These are phyloP conservation scores for Loriculus beryllinus DNA, from an alignment of 2,797 vertebrate species.

Conservation along the genomic window DNA sequence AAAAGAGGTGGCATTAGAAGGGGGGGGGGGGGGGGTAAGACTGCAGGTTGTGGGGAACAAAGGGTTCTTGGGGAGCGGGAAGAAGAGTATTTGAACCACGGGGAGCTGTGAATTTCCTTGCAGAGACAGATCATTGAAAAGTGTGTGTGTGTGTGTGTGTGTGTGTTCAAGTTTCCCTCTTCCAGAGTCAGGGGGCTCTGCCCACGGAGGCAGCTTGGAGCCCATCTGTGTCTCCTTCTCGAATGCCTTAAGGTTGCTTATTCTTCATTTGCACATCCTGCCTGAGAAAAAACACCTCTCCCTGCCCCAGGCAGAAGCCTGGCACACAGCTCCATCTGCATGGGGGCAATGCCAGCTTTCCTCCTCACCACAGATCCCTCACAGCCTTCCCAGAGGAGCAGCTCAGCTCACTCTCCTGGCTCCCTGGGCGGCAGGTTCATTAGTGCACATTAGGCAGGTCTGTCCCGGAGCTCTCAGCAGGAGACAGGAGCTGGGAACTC, in stretches of 20 bases:
- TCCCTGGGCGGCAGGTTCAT: background rate
- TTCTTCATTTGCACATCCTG: background rate
- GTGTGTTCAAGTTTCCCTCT: background rate
- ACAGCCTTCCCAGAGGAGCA: background rate
- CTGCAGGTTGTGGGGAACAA: fast-evolving
- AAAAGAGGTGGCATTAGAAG: background rate
- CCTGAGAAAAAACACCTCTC: background rate
- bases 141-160: fast-evolving
- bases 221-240: background rate
- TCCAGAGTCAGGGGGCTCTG: background rate
- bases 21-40: background rate
- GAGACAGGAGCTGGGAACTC: background rate
- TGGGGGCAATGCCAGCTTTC: background rate
- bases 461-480: background rate
- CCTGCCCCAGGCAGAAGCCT: background rate
- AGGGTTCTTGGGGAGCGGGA: background rate
- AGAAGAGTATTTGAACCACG: background rate
- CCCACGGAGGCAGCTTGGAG: fast-evolving
- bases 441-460: background rate
- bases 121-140: background rate
- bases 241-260: background rate
- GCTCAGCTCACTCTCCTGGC: background rate
- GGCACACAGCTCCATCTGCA: background rate
- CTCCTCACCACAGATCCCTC: background rate
- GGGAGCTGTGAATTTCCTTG: background rate